phyloP scores from a whole-genome alignment of 2,113 vertebrate genomes.

The Pavo muticus region DNA sequence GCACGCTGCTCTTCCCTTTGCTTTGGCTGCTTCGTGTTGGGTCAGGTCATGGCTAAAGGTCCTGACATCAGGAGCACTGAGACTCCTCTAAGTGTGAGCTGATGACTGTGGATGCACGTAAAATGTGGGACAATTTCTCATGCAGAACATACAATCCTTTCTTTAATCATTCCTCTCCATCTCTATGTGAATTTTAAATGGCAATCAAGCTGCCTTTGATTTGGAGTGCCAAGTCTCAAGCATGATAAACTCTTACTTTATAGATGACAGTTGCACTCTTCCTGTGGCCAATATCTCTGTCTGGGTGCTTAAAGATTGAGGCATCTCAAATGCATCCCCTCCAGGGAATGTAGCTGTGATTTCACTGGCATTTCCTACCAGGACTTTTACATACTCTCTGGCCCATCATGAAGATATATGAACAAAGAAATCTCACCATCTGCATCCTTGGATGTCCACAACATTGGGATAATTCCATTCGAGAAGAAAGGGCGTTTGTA shows the following conservation, averaged over 20 bases:
- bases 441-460: accelerated
- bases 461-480: background rate
- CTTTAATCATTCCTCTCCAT: background rate
- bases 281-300: background rate
- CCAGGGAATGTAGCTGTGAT: background rate
- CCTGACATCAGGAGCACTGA: background rate
- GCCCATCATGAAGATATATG: background rate
- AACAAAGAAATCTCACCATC: background rate
- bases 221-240: background rate
- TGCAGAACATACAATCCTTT: background rate
- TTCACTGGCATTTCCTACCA: background rate
- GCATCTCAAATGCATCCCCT: background rate
- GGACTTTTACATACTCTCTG: background rate
- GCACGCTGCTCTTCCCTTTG: background rate
- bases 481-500: background rate
- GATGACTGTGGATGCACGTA: background rate
- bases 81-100: background rate
- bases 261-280: background rate
- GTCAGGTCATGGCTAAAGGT: background rate
- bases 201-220: background rate
- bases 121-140: background rate
- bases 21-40: background rate
- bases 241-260: background rate
- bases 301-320: background rate
- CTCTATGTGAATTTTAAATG: background rate